Evolutionary conservation across 2,797 vertebrate genomes (phyloP), one percentile per base, ranked within the genome.

Genomic region (Periophthalmus magnuspinnatus): DNA sequence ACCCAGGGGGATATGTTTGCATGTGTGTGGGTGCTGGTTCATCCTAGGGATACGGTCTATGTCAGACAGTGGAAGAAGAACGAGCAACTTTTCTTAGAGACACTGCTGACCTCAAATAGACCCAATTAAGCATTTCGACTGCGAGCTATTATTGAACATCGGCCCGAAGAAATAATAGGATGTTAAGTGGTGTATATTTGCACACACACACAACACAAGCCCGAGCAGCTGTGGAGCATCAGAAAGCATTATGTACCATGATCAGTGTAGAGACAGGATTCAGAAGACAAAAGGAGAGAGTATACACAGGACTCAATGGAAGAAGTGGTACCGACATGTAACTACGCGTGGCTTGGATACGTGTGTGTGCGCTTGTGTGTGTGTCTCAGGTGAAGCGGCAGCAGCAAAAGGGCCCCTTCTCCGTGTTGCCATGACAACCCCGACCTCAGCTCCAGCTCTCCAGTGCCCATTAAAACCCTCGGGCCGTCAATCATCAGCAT

Each of bases 391-490:
- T 93, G 91, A 90, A 92, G 89, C 91, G 52, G 52, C 52, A 82
- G 90, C 84, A 63, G 58, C 58, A 36, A 60, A 91, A 92, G 90
- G 91, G 91, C 91, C 92, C 90, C 87, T 88, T 93, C 91, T 92
- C 88, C 91, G 92, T 90, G 94, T 94, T 94, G 93, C 93, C 91
- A 95, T 94, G 94, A 93, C 91, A 93, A 95, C 94, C 88, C 90
- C 91, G 92, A 93, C 94, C 93, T 93, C 92, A 90, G 91, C 90
- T 93, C 91, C 90, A 86, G 92, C 93, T 94, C 93, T 93, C 90
- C 86, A 91, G 92, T 91, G 91, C 92, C 93, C 91, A 93, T 93
- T 93, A 93, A 93, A 94, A 94, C 92, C 93, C 93, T 93, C 93
- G 90, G 92, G 92, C 93, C 90, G 93, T 93, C 93, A 94, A 93